Conservation (phyloP, 2,797 vertebrate species). For the Lacerta bilineata region DNA sequence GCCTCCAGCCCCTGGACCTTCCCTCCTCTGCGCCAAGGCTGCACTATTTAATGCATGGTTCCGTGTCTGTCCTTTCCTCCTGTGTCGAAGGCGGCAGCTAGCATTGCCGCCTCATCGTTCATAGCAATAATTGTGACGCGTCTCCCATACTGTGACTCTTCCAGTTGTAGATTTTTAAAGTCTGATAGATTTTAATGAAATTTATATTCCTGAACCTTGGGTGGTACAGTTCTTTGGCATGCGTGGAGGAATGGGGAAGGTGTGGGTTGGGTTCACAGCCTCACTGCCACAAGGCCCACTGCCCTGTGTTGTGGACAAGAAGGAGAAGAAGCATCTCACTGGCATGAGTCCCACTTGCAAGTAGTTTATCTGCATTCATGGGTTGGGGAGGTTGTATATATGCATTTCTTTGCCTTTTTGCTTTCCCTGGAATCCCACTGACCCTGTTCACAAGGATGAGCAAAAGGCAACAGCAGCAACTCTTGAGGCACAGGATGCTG, state of each 20-base stretch:
- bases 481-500: not conserved
- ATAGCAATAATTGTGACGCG: constrained; percentile 80
- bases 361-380: not conserved
- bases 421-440: not conserved
- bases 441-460: not conserved
- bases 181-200: constrained; percentile 85
- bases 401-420: not conserved
- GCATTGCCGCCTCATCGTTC: constrained; percentile 73
- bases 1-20: constrained; percentile 17
- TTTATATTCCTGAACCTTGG: constrained; percentile 82
- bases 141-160: constrained; percentile 71
- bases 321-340: not conserved
- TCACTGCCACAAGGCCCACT: not conserved
- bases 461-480: not conserved
- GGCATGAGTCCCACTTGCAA: not conserved
- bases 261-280: not conserved
- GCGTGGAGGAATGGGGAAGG: constrained; percentile 16
- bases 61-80: constrained; percentile 42
- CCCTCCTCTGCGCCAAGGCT: constrained; percentile 6
- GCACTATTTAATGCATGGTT: constrained; percentile 51
- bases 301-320: not conserved
- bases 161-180: constrained; percentile 79
- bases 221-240: constrained; percentile 67
- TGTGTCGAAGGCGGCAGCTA: constrained; percentile 45
- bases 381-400: not conserved